A percentile compares a stretch with the other conserved stretches of the same genome.
Conservation (phyloP, 2,113 vertebrate species). For the Brachypodius melanocephalos region DNA sequence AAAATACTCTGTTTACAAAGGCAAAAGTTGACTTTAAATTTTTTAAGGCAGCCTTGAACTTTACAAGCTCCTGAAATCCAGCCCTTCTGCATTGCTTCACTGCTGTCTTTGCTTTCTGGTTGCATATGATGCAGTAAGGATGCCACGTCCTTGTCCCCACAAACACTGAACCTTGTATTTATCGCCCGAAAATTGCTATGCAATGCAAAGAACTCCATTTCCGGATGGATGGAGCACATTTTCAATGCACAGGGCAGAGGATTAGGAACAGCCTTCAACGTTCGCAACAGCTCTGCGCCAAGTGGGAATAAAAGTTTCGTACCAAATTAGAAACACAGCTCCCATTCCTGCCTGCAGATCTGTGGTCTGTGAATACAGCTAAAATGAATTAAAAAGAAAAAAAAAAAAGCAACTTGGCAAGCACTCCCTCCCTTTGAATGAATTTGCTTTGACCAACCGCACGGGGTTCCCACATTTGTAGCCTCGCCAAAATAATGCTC, state of each 20-base stretch:
- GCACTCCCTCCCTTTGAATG: not conserved
- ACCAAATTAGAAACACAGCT: slow-evolving; percentile 11
- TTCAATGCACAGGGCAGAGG: not conserved
- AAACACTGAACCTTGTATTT: slow-evolving; percentile 29
- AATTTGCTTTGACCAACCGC: not conserved
- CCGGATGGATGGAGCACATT: not conserved
- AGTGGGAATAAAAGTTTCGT: not conserved
- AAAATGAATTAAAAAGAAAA: not conserved
- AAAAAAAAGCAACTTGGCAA: not conserved
- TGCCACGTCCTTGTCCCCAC: slow-evolving; percentile 31
- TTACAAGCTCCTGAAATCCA: not conserved
- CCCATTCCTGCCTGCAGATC: not conserved
- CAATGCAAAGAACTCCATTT: slow-evolving; percentile 14
- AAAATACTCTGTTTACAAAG: not conserved
- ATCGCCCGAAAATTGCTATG: not conserved
- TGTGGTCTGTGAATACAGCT: slow-evolving; percentile 12
- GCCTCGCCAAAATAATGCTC: not conserved
- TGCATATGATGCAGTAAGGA: not conserved
- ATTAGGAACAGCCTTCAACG: slow-evolving; percentile 25
- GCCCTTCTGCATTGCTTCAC: rapidly evolving
- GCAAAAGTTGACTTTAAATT: not conserved
- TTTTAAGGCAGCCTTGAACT: not conserved
- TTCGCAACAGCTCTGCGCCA: not conserved
- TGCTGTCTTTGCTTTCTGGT: not conserved
- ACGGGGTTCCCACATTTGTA: not conserved